A percentile compares a stretch with the other conserved stretches of the same genome.
Evolutionary conservation across 2,797 vertebrate species (phyloP).

Genomic region (Microctenopoma lineatum): DNA sequence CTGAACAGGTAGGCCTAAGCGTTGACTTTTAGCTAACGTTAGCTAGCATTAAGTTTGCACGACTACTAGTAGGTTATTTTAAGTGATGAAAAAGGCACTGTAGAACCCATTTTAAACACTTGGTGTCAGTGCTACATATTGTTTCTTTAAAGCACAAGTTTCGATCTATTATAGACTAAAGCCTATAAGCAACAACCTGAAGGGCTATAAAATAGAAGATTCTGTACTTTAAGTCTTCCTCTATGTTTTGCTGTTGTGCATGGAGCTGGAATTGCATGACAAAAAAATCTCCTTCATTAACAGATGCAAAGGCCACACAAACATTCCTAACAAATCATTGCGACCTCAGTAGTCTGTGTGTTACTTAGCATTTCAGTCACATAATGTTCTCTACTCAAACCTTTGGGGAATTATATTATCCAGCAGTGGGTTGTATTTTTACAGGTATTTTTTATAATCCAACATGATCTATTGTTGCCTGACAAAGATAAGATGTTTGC

Average conservation of each 20-base stretch:
- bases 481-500: conserved; percentile 1
- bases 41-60: no score
- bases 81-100: no score
- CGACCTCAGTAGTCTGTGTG: background rate
- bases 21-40: no score
- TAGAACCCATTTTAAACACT: no score
- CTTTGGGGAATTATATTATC: background rate
- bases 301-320: no score
- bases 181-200: background rate
- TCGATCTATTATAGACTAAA: no score
- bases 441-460: conserved; percentile 7
- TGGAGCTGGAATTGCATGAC: background rate
- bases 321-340: no score
- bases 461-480: background rate
- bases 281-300: no score
- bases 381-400: background rate
- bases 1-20: no score
- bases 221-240: conserved; percentile 17
- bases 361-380: background rate
- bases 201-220: conserved; percentile 52
- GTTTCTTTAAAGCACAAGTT: conserved; percentile 21
- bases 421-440: conserved; percentile 1
- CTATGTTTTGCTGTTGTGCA: background rate
- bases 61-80: no score
- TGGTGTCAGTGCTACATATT: no score